Base-by-base conservation (phyloP, 2,888 invertebrate genomes). In the Pandemis cinnamomeana region DNA sequence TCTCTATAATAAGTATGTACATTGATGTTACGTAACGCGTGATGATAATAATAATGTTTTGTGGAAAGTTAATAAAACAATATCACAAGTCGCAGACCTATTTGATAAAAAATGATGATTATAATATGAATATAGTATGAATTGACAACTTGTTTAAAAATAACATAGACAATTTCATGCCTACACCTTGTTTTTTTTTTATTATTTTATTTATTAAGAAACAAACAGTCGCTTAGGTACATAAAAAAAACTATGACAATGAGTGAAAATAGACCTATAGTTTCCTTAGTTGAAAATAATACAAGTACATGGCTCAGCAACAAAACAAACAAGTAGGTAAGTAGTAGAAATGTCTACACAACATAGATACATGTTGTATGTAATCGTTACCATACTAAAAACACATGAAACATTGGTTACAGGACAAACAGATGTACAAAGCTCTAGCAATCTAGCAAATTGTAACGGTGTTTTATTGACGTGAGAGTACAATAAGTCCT, bases 1-100 rank as follows among this genome's bases (percentile, higher is more conserved):
- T 88, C 66, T 51, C 64, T 44, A 51, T 60, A 69, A 66, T 55
- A 48, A 11, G 48, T 55, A 46, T 64, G 15, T 71, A 71, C 13
- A 69, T 63, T 64, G 27, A 69, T 41, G 63, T 72, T 72, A 72
- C 53, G 63, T 69, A 72, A 69, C 48, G 68, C 69, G 44, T 48
- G 48, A 60, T 13, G 41, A 72, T 55, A 58, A 46, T 51, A 27
- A 73, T 48, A 73, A 51, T 51, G 41, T 48, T 63, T 41, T 42
- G 42, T 70, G 64, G 60, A 70, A 72, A 67, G 67, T 44, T 62
- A 67, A 41, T 48, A 61, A 41, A 15, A 63, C 44, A 46, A 15
- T 10, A 60, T 48, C 36, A 10, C 20, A 61, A 61, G 58, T 27
- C 58, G 10, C 58, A 58, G 27, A 27, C 58, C 58, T 58, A 27